Evolutionary conservation across 1,140 invertebrate species (phyloP).

Genomic region (Nymphalis io): DNA sequence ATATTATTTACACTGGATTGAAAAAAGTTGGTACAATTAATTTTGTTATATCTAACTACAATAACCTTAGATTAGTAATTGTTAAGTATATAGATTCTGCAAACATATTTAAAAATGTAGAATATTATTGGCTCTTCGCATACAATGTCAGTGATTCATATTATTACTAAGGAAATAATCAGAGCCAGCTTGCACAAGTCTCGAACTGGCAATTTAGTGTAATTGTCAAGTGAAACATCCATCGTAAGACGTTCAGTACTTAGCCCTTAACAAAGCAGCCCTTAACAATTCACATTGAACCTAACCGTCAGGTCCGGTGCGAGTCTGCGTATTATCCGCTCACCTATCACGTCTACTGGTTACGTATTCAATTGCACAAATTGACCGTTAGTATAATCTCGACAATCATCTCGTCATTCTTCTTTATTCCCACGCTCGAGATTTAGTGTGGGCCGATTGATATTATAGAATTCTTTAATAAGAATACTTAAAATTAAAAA

Average conservation of each 20-base stretch:
- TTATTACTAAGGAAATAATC: too few relatives aligned
- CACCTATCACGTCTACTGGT: conserved; percentile 15
- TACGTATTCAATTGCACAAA: conserved; percentile 30
- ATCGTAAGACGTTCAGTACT: neutral
- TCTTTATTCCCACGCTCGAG: conserved; percentile 29
- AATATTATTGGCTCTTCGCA: too few relatives aligned
- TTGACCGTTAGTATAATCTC: conserved; percentile 27
- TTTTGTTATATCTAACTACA: too few relatives aligned
- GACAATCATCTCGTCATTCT: conserved; percentile 28
- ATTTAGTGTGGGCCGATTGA: conserved; percentile 24
- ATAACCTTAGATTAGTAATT: too few relatives aligned
- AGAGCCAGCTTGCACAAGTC: neutral
- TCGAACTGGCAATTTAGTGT: neutral
- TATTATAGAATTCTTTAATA: neutral
- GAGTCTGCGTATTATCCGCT: conserved; percentile 11
- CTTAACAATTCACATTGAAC: conserved; percentile 8
- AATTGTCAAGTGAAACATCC: too few relatives aligned
- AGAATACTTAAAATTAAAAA: too few relatives aligned
- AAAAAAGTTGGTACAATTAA: too few relatives aligned
- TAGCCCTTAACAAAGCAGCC: conserved; percentile 9
- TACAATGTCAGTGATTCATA: too few relatives aligned
- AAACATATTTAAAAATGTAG: too few relatives aligned
- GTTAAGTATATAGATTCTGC: too few relatives aligned
- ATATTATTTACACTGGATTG: too few relatives aligned
- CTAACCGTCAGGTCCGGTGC: conserved; percentile 8